Evolutionary conservation across 2,888 invertebrate genomes (phyloP).

Genomic region (Ypsolopha scabrella): DNA sequence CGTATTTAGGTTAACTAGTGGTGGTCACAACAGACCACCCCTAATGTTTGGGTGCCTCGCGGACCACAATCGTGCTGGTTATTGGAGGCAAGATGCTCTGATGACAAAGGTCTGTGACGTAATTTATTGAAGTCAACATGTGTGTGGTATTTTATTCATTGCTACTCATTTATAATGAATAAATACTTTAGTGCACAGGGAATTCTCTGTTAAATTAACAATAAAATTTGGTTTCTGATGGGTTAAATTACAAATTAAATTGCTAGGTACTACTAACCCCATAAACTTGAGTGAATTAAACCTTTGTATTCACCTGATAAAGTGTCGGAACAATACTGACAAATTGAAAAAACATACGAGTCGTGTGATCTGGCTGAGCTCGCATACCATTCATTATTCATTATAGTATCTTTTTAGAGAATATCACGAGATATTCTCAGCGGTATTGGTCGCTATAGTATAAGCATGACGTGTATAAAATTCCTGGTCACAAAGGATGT

Average conservation of each 20-base stretch:
- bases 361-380: neutral
- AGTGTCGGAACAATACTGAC: conserved; percentile 15
- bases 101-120: conserved; percentile 13
- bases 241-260: too few species aligned
- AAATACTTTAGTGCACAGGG: too few species aligned
- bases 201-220: too few species aligned
- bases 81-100: conserved; percentile 27
- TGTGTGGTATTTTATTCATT: conserved; percentile 5
- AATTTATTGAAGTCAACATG: conserved; percentile 26
- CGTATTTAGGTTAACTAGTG: conserved; percentile 48
- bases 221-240: too few species aligned
- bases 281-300: too few species aligned
- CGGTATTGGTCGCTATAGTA: neutral
- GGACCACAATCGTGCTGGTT: conserved; percentile 18
- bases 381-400: conserved; percentile 28
- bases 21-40: conserved; percentile 46
- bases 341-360: conserved; percentile 26
- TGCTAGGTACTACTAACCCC: too few species aligned
- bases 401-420: conserved; percentile 39
- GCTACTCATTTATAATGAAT: neutral
- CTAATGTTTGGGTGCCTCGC: conserved; percentile 30
- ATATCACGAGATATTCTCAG: conserved; percentile 42
- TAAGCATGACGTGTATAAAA: conserved; percentile 55
- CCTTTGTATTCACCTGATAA: too few species aligned
- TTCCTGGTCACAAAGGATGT: conserved; percentile 48